A percentile compares a stretch with the other conserved stretches of the same genome.
Conservation (phyloP, 2,888 invertebrate genomes). For the Ophion costatus region DNA sequence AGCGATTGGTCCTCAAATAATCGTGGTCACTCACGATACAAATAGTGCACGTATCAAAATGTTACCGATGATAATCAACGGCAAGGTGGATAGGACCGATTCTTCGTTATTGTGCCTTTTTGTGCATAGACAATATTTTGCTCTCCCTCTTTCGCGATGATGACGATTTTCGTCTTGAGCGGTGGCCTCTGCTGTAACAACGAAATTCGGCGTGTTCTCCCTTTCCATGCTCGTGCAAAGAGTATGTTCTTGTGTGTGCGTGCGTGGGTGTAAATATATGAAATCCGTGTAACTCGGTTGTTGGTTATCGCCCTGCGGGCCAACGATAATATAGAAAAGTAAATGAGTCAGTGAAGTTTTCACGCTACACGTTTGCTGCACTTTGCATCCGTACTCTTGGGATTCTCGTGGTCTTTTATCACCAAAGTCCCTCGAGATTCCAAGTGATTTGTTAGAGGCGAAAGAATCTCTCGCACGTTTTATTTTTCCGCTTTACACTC, state of each 20-base stretch:
- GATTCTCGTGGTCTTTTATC: slow-evolving; percentile 35
- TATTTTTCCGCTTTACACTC: not conserved
- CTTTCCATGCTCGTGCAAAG: slow-evolving; percentile 29
- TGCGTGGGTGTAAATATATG: too few relatives aligned
- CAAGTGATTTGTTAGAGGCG: slow-evolving; percentile 12
- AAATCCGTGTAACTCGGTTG: not conserved
- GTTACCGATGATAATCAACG: too few relatives aligned
- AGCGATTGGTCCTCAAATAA: too few relatives aligned
- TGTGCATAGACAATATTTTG: not conserved
- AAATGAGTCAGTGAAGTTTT: slow-evolving; percentile 46
- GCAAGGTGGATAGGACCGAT: too few relatives aligned
- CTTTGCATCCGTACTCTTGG: slow-evolving; percentile 24
- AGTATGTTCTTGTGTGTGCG: not conserved
- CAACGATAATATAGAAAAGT: slow-evolving; percentile 37
- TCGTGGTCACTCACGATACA: too few relatives aligned
- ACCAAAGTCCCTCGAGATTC: slow-evolving; percentile 26
- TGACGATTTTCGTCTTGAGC: slow-evolving; percentile 58
- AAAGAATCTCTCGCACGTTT: slow-evolving; percentile 9
- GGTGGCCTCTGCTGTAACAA: slow-evolving; percentile 47
- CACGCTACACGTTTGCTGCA: not conserved
- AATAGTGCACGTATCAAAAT: too few relatives aligned
- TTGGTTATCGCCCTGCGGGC: slow-evolving; percentile 40
- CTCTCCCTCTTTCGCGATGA: slow-evolving; percentile 42
- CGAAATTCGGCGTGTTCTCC: slow-evolving; percentile 42
- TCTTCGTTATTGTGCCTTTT: too few relatives aligned